These are phyloP conservation scores for Xiphorhynchus elegans DNA, from an alignment of 2,113 vertebrate species.

Conservation along the genomic window DNA sequence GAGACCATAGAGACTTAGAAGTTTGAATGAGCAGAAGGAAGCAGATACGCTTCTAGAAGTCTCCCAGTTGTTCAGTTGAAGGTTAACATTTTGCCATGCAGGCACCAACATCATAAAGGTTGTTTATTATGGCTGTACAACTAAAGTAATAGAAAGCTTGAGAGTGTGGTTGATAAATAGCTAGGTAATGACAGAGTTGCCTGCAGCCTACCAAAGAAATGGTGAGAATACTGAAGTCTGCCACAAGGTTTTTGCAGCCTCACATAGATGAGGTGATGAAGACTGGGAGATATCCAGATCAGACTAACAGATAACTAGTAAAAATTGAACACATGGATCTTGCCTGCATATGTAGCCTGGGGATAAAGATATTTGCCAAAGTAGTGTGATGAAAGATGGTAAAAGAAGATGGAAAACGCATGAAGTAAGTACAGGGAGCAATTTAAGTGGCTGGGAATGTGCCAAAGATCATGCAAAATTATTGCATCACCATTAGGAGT, in stretches of 20 bases:
- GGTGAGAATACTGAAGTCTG: neutral
- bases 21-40: neutral
- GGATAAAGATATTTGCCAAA: conserved; percentile 6
- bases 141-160: neutral
- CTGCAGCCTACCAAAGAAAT: neutral
- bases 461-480: neutral
- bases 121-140: neutral
- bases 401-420: neutral
- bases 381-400: neutral
- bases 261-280: neutral
- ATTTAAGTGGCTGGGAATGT: neutral
- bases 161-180: neutral
- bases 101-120: neutral
- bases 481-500: neutral
- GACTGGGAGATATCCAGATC: neutral
- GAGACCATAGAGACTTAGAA: neutral
- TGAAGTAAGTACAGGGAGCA: neutral
- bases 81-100: neutral
- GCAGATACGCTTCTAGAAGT: neutral
- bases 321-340: neutral
- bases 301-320: neutral
- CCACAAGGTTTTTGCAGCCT: neutral
- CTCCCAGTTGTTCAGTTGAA: neutral
- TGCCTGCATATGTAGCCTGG: neutral
- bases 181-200: neutral